Percentiles rank a stretch among this genome's conserved stretches.
These are phyloP conservation scores for Phytoseiulus persimilis DNA, from an alignment of 2,888 invertebrate genomes.

Conservation along the genomic window DNA sequence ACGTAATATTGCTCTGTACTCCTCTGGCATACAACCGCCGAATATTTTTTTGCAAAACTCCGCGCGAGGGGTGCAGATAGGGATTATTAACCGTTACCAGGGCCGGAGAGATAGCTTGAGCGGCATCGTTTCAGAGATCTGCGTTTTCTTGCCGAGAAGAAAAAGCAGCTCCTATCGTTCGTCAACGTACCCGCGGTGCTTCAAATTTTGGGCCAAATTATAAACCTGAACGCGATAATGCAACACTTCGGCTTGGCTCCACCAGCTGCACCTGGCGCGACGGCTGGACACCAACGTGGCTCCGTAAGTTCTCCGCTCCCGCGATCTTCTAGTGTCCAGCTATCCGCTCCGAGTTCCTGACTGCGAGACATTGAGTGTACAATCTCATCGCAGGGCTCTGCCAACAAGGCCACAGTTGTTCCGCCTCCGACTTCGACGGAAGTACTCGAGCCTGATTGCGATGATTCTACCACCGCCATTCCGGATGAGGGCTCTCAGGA, in stretches of 20 bases:
- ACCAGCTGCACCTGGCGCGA: not conserved
- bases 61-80: not conserved
- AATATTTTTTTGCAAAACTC: not conserved
- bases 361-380: not conserved
- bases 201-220: slow-evolving; percentile 29
- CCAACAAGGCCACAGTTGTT: slow-evolving; percentile 18
- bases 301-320: not conserved
- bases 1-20: not conserved
- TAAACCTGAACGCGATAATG: slow-evolving; percentile 6
- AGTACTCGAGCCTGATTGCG: not conserved
- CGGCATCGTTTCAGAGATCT: slow-evolving; percentile 12
- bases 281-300: not conserved
- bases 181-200: slow-evolving; percentile 14
- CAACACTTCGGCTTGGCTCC: slow-evolving; percentile 28
- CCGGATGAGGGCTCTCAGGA: not conserved
- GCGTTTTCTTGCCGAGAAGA: slow-evolving; percentile 9
- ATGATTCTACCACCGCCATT: not conserved
- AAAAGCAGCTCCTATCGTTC: slow-evolving; percentile 23
- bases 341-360: not conserved
- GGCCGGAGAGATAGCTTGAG: not conserved
- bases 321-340: not conserved
- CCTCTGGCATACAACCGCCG: not conserved
- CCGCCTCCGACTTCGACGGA: slow-evolving; percentile 9
- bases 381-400: not conserved
- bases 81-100: not conserved